A percentile compares a stretch with the other conserved stretches of the same genome.
phyloP scores from a whole-genome alignment of 2,888 invertebrate species.

The Oeneis ivallda region DNA sequence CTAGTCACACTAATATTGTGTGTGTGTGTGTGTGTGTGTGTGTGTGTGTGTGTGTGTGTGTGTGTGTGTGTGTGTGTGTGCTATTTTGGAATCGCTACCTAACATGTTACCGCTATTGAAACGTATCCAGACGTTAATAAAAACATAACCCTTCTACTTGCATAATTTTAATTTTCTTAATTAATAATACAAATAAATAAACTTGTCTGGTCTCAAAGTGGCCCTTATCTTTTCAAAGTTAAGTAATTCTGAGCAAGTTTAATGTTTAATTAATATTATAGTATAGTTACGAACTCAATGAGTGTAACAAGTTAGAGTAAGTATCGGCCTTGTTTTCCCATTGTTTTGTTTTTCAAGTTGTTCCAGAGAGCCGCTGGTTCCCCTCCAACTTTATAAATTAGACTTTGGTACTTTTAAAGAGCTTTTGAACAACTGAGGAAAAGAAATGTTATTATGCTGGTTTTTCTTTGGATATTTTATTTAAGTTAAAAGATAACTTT shows the following conservation, averaged over 20 bases:
- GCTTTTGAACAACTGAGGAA: conserved; percentile 35
- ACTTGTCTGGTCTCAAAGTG: background rate
- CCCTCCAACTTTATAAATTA: conserved; percentile 39
- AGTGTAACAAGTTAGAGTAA: conserved; percentile 22
- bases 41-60: no score
- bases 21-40: no score
- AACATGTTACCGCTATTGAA: no score
- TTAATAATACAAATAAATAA: no score
- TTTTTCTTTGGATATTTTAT: conserved; percentile 32
- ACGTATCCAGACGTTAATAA: no score
- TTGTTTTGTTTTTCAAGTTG: conserved; percentile 34
- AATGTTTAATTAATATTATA: conserved; percentile 19
- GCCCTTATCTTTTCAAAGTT: background rate
- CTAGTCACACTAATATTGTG: no score
- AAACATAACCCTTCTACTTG: no score
- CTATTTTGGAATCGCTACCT: no score
- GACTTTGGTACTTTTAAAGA: conserved; percentile 38
- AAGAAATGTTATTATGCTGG: conserved; percentile 37
- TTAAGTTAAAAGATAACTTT: conserved; percentile 20
- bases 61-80: no score
- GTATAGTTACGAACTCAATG: conserved; percentile 16
- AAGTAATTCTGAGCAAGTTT: background rate
- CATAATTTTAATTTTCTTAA: no score
- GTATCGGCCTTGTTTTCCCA: conserved; percentile 29
- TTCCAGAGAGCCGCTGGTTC: conserved; percentile 31